phyloP scores from a whole-genome alignment of 2,888 invertebrate genomes.

The Standfussiana lucernea region DNA sequence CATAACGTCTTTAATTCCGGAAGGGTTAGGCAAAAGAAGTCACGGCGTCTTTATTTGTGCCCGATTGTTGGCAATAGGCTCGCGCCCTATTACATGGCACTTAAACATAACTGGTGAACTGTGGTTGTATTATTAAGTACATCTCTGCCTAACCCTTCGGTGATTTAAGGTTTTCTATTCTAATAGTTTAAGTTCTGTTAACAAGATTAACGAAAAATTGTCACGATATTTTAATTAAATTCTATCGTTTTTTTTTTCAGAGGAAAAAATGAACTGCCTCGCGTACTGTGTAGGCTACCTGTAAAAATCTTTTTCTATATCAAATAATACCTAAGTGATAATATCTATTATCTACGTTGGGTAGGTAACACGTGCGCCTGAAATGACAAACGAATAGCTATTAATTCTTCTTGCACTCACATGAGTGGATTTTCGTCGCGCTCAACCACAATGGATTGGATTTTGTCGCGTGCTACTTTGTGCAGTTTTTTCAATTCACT shows the following conservation, averaged over 20 bases:
- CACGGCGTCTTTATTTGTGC: too few species aligned
- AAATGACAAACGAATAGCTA: constrained; percentile 78
- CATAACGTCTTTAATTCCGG: too few species aligned
- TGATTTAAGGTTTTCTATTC: too few species aligned
- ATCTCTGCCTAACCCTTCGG: too few species aligned
- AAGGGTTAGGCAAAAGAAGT: too few species aligned
- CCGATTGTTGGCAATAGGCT: too few species aligned
- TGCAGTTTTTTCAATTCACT: constrained; percentile 50
- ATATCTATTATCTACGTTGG: constrained; percentile 42
- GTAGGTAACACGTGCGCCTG: constrained; percentile 69
- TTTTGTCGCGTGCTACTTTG: constrained; percentile 53
- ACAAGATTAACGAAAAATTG: too few species aligned
- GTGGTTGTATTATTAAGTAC: too few species aligned
- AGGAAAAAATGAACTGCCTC: not conserved
- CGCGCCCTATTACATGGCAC: too few species aligned
- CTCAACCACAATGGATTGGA: constrained; percentile 65
- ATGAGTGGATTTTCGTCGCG: constrained; percentile 67
- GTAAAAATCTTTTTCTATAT: not conserved
- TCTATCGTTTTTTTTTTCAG: not conserved
- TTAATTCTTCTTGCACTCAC: constrained; percentile 73
- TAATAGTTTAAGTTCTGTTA: too few species aligned
- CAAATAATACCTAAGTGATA: constrained; percentile 36
- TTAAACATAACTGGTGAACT: too few species aligned
- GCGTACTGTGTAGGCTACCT: too few species aligned
- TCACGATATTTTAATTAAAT: not conserved